These are phyloP conservation scores for Perithous albicinctus DNA, from an alignment of 2,888 invertebrate genomes.

Conservation along the genomic window DNA sequence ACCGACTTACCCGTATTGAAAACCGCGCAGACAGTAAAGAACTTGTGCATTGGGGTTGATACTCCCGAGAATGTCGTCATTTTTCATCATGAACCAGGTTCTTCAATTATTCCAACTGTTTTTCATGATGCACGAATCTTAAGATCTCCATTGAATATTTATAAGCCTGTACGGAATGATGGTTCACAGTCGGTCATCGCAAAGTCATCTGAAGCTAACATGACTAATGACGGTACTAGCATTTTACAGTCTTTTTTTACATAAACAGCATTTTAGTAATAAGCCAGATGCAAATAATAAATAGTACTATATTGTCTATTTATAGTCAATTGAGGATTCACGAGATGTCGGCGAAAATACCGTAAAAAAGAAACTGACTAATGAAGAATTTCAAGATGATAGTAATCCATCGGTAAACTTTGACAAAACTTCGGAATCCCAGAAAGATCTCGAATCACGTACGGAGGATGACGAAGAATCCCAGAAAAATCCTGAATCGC, in stretches of 20 bases:
- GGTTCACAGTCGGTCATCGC: not conserved
- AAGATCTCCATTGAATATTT: not conserved
- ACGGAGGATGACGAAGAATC: too few species aligned
- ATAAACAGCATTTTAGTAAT: not conserved
- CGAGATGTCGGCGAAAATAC: not conserved
- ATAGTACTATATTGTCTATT: too few species aligned
- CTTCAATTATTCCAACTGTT: too few species aligned
- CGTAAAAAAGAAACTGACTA: not conserved
- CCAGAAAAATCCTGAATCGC: too few species aligned
- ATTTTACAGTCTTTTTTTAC: conserved; percentile 5
- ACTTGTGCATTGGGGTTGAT: not conserved
- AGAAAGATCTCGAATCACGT: too few species aligned
- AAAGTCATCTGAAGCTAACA: not conserved
- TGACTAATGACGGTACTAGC: not conserved
- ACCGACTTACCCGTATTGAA: conserved; percentile 2
- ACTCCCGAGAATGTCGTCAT: conserved; percentile 12
- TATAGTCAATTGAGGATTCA: too few species aligned
- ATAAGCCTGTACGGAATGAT: not conserved
- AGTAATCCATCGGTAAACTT: too few species aligned
- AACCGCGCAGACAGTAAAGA: not conserved
- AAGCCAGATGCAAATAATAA: too few species aligned
- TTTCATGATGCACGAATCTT: too few species aligned
- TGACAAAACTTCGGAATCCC: too few species aligned
- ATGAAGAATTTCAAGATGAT: not conserved
- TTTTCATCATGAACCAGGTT: not conserved